Percentiles rank a stretch among this genome's conserved stretches.
Conservation (phyloP, 2,888 invertebrate species). For the Xylophagus ater region DNA sequence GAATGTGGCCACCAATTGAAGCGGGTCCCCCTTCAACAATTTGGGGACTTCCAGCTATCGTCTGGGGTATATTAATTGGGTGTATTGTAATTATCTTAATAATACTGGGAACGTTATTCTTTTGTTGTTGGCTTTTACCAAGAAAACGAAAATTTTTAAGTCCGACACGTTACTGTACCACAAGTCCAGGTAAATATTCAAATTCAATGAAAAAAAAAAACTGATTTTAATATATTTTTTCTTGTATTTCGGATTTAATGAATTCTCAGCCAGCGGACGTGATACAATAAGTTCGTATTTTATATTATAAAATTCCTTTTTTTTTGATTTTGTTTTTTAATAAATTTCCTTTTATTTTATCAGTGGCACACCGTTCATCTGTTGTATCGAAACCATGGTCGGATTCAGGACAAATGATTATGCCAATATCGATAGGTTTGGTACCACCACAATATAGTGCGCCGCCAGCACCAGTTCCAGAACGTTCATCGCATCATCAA, state of each 20-base stretch:
- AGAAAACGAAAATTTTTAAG: constrained; percentile 19
- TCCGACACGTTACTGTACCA: constrained; percentile 16
- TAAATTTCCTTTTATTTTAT: no score
- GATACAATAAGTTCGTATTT: constrained; percentile 11
- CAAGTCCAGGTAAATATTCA: constrained; percentile 16
- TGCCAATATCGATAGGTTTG: constrained; percentile 16
- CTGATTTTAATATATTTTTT: not conserved
- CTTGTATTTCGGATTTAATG: not conserved
- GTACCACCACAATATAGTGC: constrained; percentile 19
- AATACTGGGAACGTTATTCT: constrained; percentile 17
- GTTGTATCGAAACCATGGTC: constrained; percentile 15
- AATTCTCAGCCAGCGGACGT: constrained; percentile 12
- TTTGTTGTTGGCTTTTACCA: constrained; percentile 21
- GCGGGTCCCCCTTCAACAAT: constrained; percentile 19
- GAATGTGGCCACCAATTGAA: constrained; percentile 30
- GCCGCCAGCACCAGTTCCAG: constrained; percentile 18
- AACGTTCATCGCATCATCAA: constrained; percentile 13
- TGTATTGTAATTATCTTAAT: constrained; percentile 17
- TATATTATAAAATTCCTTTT: constrained; percentile 1
- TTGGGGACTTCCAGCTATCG: constrained; percentile 20
- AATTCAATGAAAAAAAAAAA: no score
- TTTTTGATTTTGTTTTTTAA: no score
- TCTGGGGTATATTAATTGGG: constrained; percentile 20
- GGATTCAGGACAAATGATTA: constrained; percentile 14
- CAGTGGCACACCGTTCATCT: constrained; percentile 18